Evolutionary conservation across 92 coral and sea anemone genomes (phyloP).

Genomic region (Phymanthus crucifer): DNA sequence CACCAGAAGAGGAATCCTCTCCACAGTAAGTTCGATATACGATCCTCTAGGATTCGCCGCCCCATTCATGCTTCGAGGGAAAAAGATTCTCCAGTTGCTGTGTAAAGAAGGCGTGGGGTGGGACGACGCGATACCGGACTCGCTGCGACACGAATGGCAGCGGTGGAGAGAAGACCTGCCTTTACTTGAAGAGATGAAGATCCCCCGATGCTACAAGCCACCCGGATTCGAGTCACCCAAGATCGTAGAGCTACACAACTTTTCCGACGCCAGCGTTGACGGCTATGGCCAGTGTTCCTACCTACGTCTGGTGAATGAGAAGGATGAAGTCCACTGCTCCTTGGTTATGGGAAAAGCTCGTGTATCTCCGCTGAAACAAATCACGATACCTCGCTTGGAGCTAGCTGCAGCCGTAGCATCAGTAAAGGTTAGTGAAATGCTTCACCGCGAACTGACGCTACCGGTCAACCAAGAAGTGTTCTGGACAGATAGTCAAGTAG

Average conservation of each 20-base stretch:
- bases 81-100: constrained; percentile 30
- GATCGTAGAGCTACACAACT: constrained; percentile 39
- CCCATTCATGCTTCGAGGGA: constrained; percentile 31
- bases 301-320: constrained; percentile 25
- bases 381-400: constrained; percentile 43
- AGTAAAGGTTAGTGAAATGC: constrained; percentile 36
- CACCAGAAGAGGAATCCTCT: constrained; percentile 42
- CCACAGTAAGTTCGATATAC: constrained; percentile 33
- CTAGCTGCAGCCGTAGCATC: constrained; percentile 49
- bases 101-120: constrained; percentile 41
- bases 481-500: constrained; percentile 61
- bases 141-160: constrained; percentile 29
- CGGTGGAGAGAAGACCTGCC: constrained; percentile 44
- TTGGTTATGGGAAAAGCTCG: constrained; percentile 51
- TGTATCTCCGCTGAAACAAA: constrained; percentile 40
- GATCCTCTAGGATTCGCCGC: constrained; percentile 40
- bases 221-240: constrained; percentile 23
- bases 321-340: constrained; percentile 32
- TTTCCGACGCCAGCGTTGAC: constrained; percentile 34
- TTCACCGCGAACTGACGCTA: constrained; percentile 33
- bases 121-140: constrained; percentile 47
- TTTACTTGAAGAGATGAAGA: constrained; percentile 15
- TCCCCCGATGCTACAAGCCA: constrained; percentile 46
- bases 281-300: constrained; percentile 49
- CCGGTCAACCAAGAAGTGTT: constrained; percentile 26